A percentile compares a stretch with the other conserved stretches of the same genome.
These are phyloP conservation scores for Plagodis pulveraria DNA, from an alignment of 2,888 invertebrate species.

Conservation along the genomic window DNA sequence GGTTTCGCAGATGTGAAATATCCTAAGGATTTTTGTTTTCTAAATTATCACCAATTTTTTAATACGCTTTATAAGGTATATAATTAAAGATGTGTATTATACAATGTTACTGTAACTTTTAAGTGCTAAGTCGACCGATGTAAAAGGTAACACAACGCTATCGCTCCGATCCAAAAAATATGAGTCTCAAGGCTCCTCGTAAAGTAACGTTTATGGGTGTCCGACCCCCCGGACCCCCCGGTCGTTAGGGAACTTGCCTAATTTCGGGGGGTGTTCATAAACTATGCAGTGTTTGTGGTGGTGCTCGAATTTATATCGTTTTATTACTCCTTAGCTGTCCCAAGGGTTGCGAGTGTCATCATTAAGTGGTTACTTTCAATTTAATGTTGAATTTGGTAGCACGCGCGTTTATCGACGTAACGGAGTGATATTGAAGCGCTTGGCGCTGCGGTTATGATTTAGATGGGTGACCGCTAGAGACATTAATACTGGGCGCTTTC, in stretches of 20 bases:
- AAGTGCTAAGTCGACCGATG: too few relatives aligned
- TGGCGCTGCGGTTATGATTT: too few relatives aligned
- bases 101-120: too few relatives aligned
- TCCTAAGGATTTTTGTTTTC: too few relatives aligned
- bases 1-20: too few relatives aligned
- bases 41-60: too few relatives aligned
- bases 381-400: background rate
- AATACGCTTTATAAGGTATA: too few relatives aligned
- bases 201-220: slow-evolving; percentile 14
- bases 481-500: too few relatives aligned
- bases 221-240: background rate
- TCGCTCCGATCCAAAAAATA: slow-evolving; percentile 17
- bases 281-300: slow-evolving; percentile 21
- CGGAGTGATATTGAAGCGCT: too few relatives aligned
- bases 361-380: background rate
- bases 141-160: background rate
- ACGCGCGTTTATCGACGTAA: background rate
- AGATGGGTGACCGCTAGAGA: too few relatives aligned
- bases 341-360: slow-evolving; percentile 7
- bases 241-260: slow-evolving; percentile 15
- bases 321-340: slow-evolving; percentile 17
- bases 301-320: slow-evolving; percentile 14
- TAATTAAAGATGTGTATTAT: too few relatives aligned
- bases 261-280: slow-evolving; percentile 16
- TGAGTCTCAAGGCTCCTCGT: slow-evolving; percentile 15